Conservation (phyloP, 1,140 invertebrate species). For the Marisa cornuarietis region DNA sequence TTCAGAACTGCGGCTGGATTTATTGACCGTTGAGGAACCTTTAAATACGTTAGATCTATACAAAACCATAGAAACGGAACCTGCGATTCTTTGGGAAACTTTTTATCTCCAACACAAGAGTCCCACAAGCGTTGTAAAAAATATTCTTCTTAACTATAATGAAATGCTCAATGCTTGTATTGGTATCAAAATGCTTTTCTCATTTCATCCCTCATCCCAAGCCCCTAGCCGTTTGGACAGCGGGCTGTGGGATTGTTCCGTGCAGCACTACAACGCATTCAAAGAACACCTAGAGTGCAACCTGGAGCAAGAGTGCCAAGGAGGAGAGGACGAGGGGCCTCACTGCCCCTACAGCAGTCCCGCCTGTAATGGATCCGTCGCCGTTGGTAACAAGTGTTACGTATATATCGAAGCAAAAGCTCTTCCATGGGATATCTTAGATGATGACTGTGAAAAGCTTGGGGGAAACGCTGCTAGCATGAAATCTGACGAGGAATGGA, state of each 20-base stretch:
- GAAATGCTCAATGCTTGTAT: background rate
- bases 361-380: background rate
- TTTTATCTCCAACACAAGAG: background rate
- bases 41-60: too few relatives aligned
- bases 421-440: too few relatives aligned
- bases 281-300: slow-evolving; percentile 14
- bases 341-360: background rate
- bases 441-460: background rate
- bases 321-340: slow-evolving; percentile 5
- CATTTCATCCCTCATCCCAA: background rate
- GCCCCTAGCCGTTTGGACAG: background rate
- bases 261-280: slow-evolving; percentile 2
- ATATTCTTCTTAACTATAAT: background rate
- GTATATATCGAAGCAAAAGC: too few relatives aligned
- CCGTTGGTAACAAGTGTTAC: background rate
- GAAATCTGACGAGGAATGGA: background rate
- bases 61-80: background rate
- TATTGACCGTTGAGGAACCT: background rate
- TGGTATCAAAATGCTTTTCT: slow-evolving; percentile 17
- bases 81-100: background rate
- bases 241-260: slow-evolving; percentile 11
- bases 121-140: background rate
- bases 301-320: slow-evolving; percentile 6
- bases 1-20: background rate
- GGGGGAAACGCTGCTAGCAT: slow-evolving; percentile 5